Evolutionary conservation across 2,113 vertebrate species (phyloP), one percentile per base, ranked within the genome.

Genomic region (Tylochromis polylepis): DNA sequence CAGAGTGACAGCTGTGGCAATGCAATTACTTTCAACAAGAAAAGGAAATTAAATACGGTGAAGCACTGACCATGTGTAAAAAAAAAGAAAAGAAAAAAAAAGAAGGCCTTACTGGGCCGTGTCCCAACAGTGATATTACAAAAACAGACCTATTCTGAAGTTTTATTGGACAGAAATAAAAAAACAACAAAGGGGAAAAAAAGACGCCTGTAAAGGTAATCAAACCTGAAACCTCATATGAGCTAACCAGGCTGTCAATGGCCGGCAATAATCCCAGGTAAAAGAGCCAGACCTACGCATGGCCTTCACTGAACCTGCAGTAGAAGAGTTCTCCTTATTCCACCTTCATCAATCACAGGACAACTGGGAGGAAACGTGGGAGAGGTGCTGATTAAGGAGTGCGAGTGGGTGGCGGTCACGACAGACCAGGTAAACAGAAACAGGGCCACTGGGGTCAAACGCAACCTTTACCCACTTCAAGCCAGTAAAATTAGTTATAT

Each of bases 301-400:
- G 82, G 83, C 93, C 91, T 88, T 82, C 89, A 59, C 79, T 86
- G 89, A 93, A 85, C 86, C 89, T 31, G 83, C 89, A 78, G 65
- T 41, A 82, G 58, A 90, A 43, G 56, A 82, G 77, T 86, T 93
- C 85, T 91, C 82, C 87, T 78, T 79, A 38, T 87, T 85, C 87
- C 75, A 77, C 8, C 80, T 84, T 87, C 93, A 95, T 95, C 93
- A 95, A 94, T 96, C 94, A 95, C 85, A 85, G 79, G 87, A 90
- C 93, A 93, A 86, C 91, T 85, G 95, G 93, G 95, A 96, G 93
- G 92, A 95, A 95, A 92, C 53, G 91, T 90, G 90, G 93, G 92
- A 72, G 85, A 72, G 43, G 58, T n/a, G 82, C 57, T 5, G 84
- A 75, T 53, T 60, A 88, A 79, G 85, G 86, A 81, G 36, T 59